Evolutionary conservation across 2,113 vertebrate genomes (phyloP).

Genomic region (Cathartes aura): DNA sequence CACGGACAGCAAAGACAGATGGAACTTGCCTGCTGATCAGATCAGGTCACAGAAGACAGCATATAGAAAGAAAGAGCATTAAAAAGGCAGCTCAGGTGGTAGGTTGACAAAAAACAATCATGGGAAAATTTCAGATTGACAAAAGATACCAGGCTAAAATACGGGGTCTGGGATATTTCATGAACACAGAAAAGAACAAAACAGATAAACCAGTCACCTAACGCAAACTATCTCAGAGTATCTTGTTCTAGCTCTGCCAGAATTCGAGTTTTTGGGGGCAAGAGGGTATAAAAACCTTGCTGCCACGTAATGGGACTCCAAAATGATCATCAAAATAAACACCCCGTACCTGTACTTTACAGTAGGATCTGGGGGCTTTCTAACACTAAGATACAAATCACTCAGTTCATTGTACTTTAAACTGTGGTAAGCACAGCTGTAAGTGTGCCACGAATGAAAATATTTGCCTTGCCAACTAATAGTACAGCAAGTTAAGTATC

Average conservation of each 20-base stretch:
- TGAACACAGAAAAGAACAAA: background rate
- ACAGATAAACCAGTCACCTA: background rate
- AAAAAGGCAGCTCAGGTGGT: background rate
- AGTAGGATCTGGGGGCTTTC: background rate
- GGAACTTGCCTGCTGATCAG: background rate
- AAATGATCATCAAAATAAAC: background rate
- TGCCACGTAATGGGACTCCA: background rate
- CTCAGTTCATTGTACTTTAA: slow-evolving; percentile 84
- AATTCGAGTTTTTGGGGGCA: background rate
- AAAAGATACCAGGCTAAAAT: background rate
- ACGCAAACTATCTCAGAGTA: background rate
- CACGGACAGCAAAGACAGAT: background rate
- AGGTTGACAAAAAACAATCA: background rate
- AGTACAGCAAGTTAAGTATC: slow-evolving; percentile 77
- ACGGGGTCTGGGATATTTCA: background rate
- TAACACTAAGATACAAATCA: slow-evolving; percentile 71
- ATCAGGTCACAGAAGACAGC: background rate
- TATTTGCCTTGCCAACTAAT: slow-evolving; percentile 82
- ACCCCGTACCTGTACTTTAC: background rate
- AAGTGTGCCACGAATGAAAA: slow-evolving; percentile 78
- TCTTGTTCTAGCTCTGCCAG: background rate
- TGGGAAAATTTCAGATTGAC: background rate
- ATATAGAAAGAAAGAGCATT: background rate
- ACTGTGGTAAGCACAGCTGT: slow-evolving; percentile 82
- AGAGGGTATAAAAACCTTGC: background rate